Percentiles rank a stretch among this genome's conserved stretches.
These are phyloP conservation scores for Hemiscyllium ocellatum DNA, from an alignment of 2,113 vertebrate genomes.

Conservation along the genomic window DNA sequence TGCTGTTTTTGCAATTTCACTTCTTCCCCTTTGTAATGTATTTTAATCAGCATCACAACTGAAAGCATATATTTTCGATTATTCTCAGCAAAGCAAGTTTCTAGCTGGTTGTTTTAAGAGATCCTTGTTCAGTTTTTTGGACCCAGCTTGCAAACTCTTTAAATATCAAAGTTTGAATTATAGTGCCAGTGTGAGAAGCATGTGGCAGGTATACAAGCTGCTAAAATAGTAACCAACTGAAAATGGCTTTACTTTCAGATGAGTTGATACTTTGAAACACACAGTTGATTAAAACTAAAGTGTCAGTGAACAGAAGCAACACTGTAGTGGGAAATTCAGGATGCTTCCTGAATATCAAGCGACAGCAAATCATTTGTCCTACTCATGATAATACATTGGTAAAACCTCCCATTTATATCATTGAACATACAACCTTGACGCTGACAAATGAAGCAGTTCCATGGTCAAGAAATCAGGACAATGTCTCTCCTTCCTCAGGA, in stretches of 20 bases:
- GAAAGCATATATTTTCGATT: background rate
- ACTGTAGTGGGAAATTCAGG: background rate
- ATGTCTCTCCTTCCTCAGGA: no score
- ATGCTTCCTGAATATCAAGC: background rate
- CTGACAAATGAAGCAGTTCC: background rate
- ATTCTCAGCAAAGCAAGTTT: background rate
- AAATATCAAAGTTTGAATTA: slow-evolving; percentile 3
- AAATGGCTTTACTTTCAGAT: background rate
- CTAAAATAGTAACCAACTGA: background rate
- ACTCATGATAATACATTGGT: background rate
- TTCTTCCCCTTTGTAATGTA: background rate
- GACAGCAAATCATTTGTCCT: background rate
- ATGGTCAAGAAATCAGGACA: no score
- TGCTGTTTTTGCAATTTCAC: background rate
- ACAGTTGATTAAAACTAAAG: background rate
- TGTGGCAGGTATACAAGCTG: background rate
- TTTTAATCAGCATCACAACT: background rate
- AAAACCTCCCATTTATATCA: background rate
- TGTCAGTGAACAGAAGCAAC: background rate
- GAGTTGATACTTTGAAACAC: background rate
- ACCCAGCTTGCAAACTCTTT: background rate
- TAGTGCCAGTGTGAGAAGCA: background rate
- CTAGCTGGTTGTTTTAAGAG: background rate
- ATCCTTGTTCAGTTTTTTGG: background rate
- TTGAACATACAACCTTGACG: background rate